These are phyloP conservation scores for Struthio camelus DNA, from an alignment of 2,113 vertebrate species.

Conservation along the genomic window DNA sequence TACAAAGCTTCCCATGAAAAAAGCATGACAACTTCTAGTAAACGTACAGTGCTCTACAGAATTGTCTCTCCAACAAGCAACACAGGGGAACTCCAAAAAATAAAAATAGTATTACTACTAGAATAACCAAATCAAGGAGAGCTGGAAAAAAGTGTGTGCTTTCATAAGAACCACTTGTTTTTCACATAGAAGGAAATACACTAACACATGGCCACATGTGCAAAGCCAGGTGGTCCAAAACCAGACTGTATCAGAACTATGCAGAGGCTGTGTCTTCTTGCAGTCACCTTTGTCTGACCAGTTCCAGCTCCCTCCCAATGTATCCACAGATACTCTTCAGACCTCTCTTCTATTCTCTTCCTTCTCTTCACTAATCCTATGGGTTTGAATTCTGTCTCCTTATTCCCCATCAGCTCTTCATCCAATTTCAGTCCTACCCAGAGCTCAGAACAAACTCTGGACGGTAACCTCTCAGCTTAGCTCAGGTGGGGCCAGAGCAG, in stretches of 20 bases:
- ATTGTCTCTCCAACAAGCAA: not conserved
- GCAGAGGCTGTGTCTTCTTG: not conserved
- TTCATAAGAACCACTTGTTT: not conserved
- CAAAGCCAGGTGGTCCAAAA: not conserved
- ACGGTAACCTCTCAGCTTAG: not conserved
- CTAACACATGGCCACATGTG: accelerated
- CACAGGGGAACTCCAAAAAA: not conserved
- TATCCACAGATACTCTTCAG: accelerated
- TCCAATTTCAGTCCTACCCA: not conserved
- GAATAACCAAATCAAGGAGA: not conserved
- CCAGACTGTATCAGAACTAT: not conserved
- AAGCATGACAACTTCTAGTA: not conserved
- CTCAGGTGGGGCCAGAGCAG: not conserved
- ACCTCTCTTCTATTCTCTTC: not conserved
- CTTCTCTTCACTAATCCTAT: not conserved
- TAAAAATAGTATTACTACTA: not conserved
- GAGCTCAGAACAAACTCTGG: not conserved
- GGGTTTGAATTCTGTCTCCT: not conserved
- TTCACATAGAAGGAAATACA: not conserved
- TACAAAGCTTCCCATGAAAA: not conserved
- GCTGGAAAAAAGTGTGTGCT: not conserved
- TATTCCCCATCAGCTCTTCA: not conserved
- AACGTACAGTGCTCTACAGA: not conserved
- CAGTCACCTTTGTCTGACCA: not conserved
- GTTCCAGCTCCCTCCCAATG: not conserved